Percentiles rank a stretch among this genome's conserved stretches.
Evolutionary conservation across 2,888 invertebrate genomes (phyloP).

Genomic region (Lypha dubia): DNA sequence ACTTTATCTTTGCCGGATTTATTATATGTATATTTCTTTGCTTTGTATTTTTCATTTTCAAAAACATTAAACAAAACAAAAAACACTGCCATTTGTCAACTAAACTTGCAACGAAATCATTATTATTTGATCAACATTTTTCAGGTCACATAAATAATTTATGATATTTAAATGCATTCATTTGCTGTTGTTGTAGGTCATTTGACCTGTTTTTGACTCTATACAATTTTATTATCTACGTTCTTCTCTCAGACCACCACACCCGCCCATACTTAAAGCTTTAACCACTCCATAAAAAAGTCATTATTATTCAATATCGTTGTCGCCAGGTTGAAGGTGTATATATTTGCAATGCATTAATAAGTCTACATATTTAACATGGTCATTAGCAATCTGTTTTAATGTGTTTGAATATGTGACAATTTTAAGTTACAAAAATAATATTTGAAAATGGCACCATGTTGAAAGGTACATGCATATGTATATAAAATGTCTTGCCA

Average conservation of each 20-base stretch:
- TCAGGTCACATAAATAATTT: conserved; percentile 60
- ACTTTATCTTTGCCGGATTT: neutral
- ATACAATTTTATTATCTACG: conserved; percentile 3
- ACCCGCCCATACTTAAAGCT: neutral
- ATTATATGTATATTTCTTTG: neutral
- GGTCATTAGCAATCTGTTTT: neutral
- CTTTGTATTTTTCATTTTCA: neutral
- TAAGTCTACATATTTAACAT: neutral
- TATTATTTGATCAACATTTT: conserved; percentile 48
- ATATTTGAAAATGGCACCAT: no score
- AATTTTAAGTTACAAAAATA: neutral
- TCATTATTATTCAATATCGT: conserved; percentile 7
- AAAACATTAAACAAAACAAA: conserved; percentile 42
- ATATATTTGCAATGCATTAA: conserved; percentile 8
- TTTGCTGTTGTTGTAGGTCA: conserved; percentile 46
- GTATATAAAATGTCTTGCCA: no score
- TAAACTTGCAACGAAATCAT: conserved; percentile 14
- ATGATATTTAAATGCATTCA: conserved; percentile 30
- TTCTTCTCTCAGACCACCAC: no score
- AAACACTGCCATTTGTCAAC: conserved; percentile 48
- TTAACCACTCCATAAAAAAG: neutral
- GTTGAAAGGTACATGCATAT: no score
- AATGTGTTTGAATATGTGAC: neutral
- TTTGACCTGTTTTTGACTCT: conserved; percentile 8
- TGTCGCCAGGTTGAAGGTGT: neutral